Percentiles rank a stretch among this genome's conserved stretches.
These are phyloP conservation scores for Lepidurus arcticus DNA, from an alignment of 1,140 invertebrate species.

Conservation along the genomic window DNA sequence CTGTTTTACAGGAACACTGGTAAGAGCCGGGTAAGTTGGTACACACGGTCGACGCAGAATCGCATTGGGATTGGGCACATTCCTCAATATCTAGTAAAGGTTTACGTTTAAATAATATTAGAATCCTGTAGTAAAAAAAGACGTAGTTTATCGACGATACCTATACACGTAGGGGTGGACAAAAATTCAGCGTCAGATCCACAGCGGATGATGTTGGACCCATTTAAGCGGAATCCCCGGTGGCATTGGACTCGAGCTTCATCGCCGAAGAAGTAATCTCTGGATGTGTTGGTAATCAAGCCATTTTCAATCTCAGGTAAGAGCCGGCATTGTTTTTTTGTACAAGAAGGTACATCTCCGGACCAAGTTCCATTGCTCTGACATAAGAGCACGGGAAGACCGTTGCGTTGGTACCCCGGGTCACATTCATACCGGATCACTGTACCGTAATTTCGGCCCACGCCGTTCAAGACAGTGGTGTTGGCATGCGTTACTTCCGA, in stretches of 20 bases:
- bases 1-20: slow-evolving; percentile 78
- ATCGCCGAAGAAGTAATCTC: slow-evolving; percentile 77
- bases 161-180: slow-evolving; percentile 75
- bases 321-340: slow-evolving; percentile 70
- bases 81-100: slow-evolving; percentile 74
- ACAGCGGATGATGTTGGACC: slow-evolving; percentile 81
- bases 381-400: slow-evolving; percentile 84
- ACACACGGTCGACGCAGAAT: slow-evolving; percentile 83
- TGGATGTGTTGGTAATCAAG: slow-evolving; percentile 67
- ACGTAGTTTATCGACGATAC: slow-evolving; percentile 41
- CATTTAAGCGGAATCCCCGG: slow-evolving; percentile 76
- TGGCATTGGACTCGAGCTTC: slow-evolving; percentile 88
- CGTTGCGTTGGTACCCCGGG: slow-evolving; percentile 79
- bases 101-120: not conserved
- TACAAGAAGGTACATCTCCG: slow-evolving; percentile 78
- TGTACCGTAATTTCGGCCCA: slow-evolving; percentile 88
- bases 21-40: slow-evolving; percentile 86
- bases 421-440: slow-evolving; percentile 92
- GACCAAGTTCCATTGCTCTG: slow-evolving; percentile 97
- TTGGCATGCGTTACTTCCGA: slow-evolving; percentile 82
- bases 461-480: slow-evolving; percentile 81
- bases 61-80: slow-evolving; percentile 81
- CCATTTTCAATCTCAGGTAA: slow-evolving; percentile 79
- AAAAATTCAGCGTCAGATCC: slow-evolving; percentile 77
- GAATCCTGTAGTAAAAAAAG: not conserved